These are phyloP conservation scores for Bufo gargarizans DNA, from an alignment of 2,113 vertebrate genomes.

Conservation along the genomic window DNA sequence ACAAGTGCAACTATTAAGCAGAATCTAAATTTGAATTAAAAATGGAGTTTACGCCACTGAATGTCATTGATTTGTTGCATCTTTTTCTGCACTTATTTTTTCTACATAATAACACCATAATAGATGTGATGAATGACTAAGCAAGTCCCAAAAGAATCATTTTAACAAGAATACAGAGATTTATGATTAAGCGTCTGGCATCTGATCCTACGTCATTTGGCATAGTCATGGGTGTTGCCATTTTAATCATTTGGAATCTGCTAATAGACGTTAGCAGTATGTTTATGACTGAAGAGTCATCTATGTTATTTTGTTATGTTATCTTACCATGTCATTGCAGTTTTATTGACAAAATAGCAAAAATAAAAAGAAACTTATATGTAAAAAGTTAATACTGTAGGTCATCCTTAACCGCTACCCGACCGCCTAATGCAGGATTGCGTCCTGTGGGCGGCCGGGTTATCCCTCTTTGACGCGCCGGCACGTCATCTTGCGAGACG, in stretches of 20 bases:
- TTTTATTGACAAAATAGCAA: background rate
- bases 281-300: background rate
- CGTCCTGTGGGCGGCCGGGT: too few species aligned
- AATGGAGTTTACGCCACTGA: too few species aligned
- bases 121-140: conserved; percentile 23
- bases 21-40: too few species aligned
- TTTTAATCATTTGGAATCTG: conserved; percentile 10
- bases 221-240: conserved; percentile 11
- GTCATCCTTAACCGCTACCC: too few species aligned
- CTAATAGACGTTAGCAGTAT: background rate
- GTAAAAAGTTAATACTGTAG: background rate
- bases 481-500: too few species aligned
- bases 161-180: background rate
- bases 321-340: background rate
- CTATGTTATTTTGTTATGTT: background rate
- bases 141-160: background rate
- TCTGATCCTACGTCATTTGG: background rate
- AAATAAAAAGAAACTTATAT: background rate
- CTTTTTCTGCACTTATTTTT: background rate
- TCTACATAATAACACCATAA: background rate
- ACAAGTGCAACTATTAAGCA: too few species aligned
- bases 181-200: conserved; percentile 32
- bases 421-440: too few species aligned
- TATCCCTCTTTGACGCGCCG: too few species aligned
- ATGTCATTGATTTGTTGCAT: too few species aligned